Percentiles rank a stretch among this genome's conserved stretches.
These are phyloP conservation scores for Ceyx cyanopectus DNA, from an alignment of 2,113 vertebrate species.

Conservation along the genomic window DNA sequence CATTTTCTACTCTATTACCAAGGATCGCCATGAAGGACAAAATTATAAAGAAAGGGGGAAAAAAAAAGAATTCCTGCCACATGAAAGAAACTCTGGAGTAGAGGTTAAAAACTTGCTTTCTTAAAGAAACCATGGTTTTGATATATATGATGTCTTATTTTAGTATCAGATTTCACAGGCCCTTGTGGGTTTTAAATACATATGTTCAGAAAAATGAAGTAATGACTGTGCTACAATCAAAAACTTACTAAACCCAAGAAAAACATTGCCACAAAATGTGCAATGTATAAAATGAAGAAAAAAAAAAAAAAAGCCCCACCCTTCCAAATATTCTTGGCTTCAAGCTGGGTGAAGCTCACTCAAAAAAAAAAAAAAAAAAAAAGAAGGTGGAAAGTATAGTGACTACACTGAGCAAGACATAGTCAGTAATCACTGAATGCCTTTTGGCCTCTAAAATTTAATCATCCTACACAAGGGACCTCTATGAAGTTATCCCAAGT, in stretches of 20 bases:
- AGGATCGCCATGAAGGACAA: background rate
- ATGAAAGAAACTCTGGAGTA: conserved; percentile 20
- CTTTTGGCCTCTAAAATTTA: conserved; percentile 13
- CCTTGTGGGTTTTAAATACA: conserved; percentile 55
- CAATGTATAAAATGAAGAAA: conserved; percentile 38
- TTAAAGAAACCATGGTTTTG: conserved; percentile 30
- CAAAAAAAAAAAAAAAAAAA: background rate
- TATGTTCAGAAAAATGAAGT: conserved; percentile 69
- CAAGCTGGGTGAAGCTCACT: background rate
- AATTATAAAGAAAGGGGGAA: conserved; percentile 1
- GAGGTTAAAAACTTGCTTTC: conserved; percentile 41
- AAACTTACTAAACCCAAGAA: conserved; percentile 62
- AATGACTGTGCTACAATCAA: conserved; percentile 44
- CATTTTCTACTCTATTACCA: background rate
- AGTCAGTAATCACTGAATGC: background rate
- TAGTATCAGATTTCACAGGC: conserved; percentile 56
- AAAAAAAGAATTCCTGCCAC: background rate
- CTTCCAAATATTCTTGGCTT: conserved; percentile 60
- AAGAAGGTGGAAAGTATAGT: conserved; percentile 38
- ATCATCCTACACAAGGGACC: conserved; percentile 39
- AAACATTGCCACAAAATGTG: conserved; percentile 55
- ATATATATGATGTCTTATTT: conserved; percentile 53
- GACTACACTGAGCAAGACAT: background rate
- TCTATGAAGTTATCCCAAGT: conserved; percentile 30
- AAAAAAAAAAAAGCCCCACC: background rate